Percentiles rank a stretch among this genome's conserved stretches.
These are phyloP conservation scores for Fragum fragum DNA, from an alignment of 2,888 invertebrate species.

Conservation along the genomic window DNA sequence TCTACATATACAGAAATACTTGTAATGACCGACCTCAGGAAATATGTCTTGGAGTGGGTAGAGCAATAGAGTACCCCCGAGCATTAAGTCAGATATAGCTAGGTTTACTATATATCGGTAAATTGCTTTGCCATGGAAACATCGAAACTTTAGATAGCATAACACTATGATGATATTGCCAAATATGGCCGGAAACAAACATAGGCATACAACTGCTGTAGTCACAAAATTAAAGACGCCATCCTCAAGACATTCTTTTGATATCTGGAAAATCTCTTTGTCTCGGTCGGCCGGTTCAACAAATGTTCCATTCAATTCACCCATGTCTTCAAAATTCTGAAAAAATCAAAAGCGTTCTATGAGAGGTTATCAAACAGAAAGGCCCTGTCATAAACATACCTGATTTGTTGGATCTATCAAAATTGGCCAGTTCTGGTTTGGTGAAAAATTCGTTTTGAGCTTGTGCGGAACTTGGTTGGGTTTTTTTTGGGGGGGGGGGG, in stretches of 20 bases:
- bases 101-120: conserved; percentile 8
- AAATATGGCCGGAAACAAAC: not conserved
- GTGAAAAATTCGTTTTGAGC: too few relatives aligned
- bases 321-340: not conserved
- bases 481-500: too few relatives aligned
- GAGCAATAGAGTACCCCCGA: not conserved
- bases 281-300: not conserved
- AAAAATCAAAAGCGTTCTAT: not conserved
- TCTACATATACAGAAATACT: conserved; percentile 21
- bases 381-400: too few relatives aligned
- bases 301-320: not conserved
- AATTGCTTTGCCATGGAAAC: conserved; percentile 9
- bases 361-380: too few relatives aligned
- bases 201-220: not conserved
- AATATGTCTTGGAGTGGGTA: not conserved
- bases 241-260: not conserved
- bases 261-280: not conserved
- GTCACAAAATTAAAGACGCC: not conserved
- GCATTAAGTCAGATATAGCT: conserved; percentile 6
- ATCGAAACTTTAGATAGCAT: not conserved
- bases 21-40: not conserved
- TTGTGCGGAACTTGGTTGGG: too few relatives aligned
- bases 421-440: too few relatives aligned
- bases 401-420: too few relatives aligned
- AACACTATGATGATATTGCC: not conserved